Base-by-base conservation (phyloP, 2,888 invertebrate species). In the Sarcophaga subvicina region DNA sequence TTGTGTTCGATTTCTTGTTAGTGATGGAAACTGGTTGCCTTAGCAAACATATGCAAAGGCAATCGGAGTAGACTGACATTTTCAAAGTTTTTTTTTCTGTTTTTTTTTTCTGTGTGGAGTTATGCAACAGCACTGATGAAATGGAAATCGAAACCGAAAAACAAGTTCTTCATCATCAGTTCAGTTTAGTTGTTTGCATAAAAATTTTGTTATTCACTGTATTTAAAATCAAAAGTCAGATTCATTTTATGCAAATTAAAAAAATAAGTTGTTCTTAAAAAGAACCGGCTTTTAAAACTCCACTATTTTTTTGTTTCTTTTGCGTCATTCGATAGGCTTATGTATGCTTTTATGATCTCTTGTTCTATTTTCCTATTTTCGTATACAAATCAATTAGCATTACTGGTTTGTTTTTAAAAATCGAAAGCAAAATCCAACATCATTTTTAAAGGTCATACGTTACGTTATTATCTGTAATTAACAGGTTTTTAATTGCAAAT, bases 91-190 rank as follows among this genome's bases (percentile, higher is more conserved):
- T n/a, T 64, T 37, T 71, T 17, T 66, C n/a, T 49, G 47, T 60
- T 8, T 37, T 17, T 54, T 54, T 10, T 54, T 10, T 54, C 1
- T 66, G 72, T 72, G 67, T 72, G 77, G 77, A 66, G 67, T 83
- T 83, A 83, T 72, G 83, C 83, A 83, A 83, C 59, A 70, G 17
- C 6, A 14, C 66, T 67, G 49, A 83, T 73, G 72, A 83, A 83
- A 83, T 83, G 83, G 62, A 78, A 83, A 83, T 67, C 67, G 77
- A 83, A 83, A 83, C 82, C 64, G 27, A 25, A 47, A 82, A 83
- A 83, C 83, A 78, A 78, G 83, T 83, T 83, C 83, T 78, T 73
- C 66, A 62, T 73, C 66, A 62, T 11, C 10, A 62, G 14, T 2
- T 17, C 3, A 4, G 14, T 54, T 54, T 4, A 14, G 11, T 17